Base-by-base conservation (phyloP, 2,113 vertebrate species). In the Chloroceryle aenea region DNA sequence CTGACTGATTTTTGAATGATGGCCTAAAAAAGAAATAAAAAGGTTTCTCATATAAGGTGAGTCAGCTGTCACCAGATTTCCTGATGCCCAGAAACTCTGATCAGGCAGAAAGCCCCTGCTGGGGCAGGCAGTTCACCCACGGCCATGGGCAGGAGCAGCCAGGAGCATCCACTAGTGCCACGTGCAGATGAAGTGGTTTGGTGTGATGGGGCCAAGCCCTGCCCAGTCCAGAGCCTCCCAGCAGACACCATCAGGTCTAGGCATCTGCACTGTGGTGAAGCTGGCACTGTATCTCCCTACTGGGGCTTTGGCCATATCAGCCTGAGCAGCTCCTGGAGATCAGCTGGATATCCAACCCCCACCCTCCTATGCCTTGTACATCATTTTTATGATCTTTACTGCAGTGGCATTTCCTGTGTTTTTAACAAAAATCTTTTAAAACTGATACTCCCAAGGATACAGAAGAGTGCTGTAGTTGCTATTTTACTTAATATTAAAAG, bases 401-500 rank as follows among this genome's bases (percentile, higher is more conserved):
- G 76, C 87, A 66, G 42, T 53, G 74, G 48, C 43, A 45, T 93
- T 95, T 96, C 86, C 73, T 80, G 74, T 32, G 19, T 50, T 89
- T 74, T 91, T 79, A 85, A 89, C 68, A 64, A 88, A 67, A 94
- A 26, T 63, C 27, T 43, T 95, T 79, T 79, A 45, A 92, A 95
- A 83, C 58, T 62, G 85, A 80, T 92, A 76, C 62, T 95, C 89
- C 36, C 66, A 67, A 87, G 59, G 79, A 95, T 78, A 91, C 25
- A 87, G 90, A 92, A 90, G 43, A 91, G 71, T 93, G 71, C 82
- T 94, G 50, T 56, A 88, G 62, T 75, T 96, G 83, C 74, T 96
- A 88, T 97, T 97, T 97, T 96, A 77, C 86, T 97, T 96, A 90
- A 93, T 97, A 96, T 77, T 92, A 85, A 92, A 91, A 97, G 93